Conservation (phyloP, 2,113 vertebrate species). For the Otocyon megalotis region DNA sequence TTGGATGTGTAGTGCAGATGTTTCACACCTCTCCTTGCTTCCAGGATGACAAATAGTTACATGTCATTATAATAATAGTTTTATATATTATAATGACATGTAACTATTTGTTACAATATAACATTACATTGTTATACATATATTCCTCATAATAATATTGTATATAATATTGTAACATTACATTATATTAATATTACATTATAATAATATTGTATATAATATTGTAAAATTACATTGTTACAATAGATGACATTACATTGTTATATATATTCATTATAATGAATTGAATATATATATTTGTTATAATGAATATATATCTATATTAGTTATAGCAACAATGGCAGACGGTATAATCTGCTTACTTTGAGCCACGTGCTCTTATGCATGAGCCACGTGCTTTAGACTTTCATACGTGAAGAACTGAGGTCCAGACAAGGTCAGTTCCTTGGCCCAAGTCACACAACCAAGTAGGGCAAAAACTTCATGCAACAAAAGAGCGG, state of each 20-base stretch:
- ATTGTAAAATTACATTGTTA: no score
- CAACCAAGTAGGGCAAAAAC: background rate
- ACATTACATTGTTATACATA: no score
- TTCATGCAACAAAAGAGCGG: background rate
- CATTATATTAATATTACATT: no score
- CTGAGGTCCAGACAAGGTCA: background rate
- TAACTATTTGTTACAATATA: no score
- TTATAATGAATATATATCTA: no score
- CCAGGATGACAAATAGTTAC: background rate
- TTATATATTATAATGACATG: background rate
- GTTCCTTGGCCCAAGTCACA: background rate
- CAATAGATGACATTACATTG: no score
- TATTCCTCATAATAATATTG: no score
- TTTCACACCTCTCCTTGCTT: background rate
- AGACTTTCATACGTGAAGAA: background rate
- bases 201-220: no score
- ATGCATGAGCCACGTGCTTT: background rate
- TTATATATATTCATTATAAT: no score
- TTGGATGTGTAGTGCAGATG: background rate
- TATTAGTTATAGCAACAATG: background rate
- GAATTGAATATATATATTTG: no score
- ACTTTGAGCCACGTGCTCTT: background rate
- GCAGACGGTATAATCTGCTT: background rate
- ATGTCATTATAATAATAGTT: background rate
- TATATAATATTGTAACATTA: no score